A percentile compares a stretch with the other conserved stretches of the same genome.
These are phyloP conservation scores for Corythornis cristatus DNA, from an alignment of 2,113 vertebrate genomes.

Conservation along the genomic window DNA sequence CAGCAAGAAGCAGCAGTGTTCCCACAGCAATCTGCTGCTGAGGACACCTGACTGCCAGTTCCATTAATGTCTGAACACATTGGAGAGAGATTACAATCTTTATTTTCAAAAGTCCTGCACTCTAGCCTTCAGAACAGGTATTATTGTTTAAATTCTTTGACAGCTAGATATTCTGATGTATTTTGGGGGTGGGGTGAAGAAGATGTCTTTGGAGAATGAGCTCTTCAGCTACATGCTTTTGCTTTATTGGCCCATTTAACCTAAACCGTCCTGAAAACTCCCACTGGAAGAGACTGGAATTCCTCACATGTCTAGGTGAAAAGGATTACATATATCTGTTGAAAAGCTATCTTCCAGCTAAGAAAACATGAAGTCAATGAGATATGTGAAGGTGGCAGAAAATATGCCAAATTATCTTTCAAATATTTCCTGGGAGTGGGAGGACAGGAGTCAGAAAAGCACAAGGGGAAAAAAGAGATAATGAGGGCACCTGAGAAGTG, in stretches of 20 bases:
- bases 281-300: conserved; percentile 68
- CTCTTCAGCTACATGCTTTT: conserved; percentile 53
- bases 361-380: conserved; percentile 63
- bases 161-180: conserved; percentile 42
- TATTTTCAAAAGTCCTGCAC: background rate
- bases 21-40: background rate
- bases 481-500: background rate
- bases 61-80: background rate
- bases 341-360: conserved; percentile 71
- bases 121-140: conserved; percentile 2
- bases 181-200: background rate
- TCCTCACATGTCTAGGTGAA: conserved; percentile 65
- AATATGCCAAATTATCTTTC: conserved; percentile 59
- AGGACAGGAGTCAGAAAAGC: conserved; percentile 9
- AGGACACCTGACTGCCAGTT: background rate
- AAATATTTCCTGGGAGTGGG: conserved; percentile 54
- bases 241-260: conserved; percentile 67
- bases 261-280: conserved; percentile 73
- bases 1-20: background rate
- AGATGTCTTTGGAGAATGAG: conserved; percentile 15
- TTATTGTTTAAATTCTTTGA: conserved; percentile 59
- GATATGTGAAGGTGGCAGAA: conserved; percentile 59
- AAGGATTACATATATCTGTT: conserved; percentile 34
- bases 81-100: background rate
- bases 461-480: background rate